Percentiles rank a stretch among this genome's conserved stretches.
Conservation (phyloP, 2,888 invertebrate species). For the Plebejus anna region DNA sequence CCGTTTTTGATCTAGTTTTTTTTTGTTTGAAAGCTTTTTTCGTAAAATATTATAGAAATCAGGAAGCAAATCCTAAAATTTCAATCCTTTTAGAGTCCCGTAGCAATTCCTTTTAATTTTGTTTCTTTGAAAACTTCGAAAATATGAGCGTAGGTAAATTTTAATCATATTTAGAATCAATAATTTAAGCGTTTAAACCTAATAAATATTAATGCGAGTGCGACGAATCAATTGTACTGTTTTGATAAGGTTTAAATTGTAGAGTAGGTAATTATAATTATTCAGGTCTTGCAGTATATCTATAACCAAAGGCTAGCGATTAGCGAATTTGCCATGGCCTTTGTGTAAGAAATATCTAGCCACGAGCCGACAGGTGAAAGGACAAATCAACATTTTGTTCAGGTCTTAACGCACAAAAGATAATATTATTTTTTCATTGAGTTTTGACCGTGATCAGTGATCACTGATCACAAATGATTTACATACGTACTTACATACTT, state of each 20-base stretch:
- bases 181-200: too few species aligned
- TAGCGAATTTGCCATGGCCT: not conserved
- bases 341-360: conserved; percentile 3
- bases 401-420: not conserved
- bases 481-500: not conserved
- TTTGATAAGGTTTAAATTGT: not conserved
- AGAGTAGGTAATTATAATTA: not conserved
- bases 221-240: not conserved
- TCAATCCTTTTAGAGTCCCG: too few species aligned
- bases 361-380: conserved; percentile 17
- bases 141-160: too few species aligned
- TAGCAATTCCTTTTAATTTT: too few species aligned
- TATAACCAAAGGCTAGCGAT: not conserved
- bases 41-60: too few species aligned
- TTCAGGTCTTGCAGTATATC: not conserved
- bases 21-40: too few species aligned
- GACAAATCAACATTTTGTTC: conserved; percentile 1
- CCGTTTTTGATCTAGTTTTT: too few species aligned
- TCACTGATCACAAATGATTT: not conserved
- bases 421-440: not conserved
- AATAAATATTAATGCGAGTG: too few species aligned
- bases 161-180: too few species aligned
- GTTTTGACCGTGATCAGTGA: not conserved
- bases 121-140: too few species aligned
- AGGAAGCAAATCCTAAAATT: too few species aligned